These are phyloP conservation scores for Sinodicranocentrus sp. DNA, from an alignment of 2,888 invertebrate species.

Conservation along the genomic window DNA sequence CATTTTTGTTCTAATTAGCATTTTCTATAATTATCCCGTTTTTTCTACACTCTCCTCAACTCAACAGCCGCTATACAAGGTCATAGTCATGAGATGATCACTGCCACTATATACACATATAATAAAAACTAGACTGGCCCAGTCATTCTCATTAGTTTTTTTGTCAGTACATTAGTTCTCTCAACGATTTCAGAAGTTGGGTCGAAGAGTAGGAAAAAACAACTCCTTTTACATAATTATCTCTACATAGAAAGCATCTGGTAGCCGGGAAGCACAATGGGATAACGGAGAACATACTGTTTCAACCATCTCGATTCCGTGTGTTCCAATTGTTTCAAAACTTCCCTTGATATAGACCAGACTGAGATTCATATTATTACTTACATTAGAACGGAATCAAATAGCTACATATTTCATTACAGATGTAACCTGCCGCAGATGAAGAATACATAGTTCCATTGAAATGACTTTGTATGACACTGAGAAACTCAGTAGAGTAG, in stretches of 20 bases:
- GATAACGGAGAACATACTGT: not conserved
- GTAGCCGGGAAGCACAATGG: conserved; percentile 16
- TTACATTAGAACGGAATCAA: too few species aligned
- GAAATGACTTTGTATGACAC: conserved; percentile 13
- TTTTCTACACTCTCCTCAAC: not conserved
- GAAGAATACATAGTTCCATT: too few species aligned
- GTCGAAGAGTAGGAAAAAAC: too few species aligned
- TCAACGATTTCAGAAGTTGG: too few species aligned
- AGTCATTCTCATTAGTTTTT: not conserved
- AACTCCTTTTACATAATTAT: not conserved
- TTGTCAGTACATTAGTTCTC: too few species aligned
- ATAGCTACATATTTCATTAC: too few species aligned
- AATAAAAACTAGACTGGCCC: not conserved
- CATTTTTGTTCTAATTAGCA: conserved; percentile 36
- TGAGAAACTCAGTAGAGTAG: not conserved
- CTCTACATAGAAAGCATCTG: not conserved
- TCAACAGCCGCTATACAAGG: conserved; percentile 14
- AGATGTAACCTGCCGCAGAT: too few species aligned
- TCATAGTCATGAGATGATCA: not conserved
- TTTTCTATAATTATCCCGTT: conserved; percentile 25
- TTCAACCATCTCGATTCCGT: not conserved
- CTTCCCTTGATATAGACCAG: too few species aligned
- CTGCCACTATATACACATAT: not conserved
- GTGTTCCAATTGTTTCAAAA: too few species aligned
- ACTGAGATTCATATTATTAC: too few species aligned